These are phyloP conservation scores for Hydrotaea diabolus DNA, from an alignment of 2,888 invertebrate species.

Conservation along the genomic window DNA sequence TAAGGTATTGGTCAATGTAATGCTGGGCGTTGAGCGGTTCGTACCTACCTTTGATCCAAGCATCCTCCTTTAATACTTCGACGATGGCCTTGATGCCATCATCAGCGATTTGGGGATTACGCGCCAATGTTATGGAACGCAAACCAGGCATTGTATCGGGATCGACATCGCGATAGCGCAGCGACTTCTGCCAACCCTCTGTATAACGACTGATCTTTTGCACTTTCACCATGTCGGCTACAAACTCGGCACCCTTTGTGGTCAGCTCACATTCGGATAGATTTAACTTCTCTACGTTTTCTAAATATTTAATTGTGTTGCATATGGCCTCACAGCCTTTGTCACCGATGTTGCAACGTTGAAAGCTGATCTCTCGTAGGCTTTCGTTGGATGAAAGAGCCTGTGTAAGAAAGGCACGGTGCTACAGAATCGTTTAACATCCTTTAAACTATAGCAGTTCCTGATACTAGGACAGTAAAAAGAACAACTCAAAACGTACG, in stretches of 20 bases:
- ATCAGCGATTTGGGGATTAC: slow-evolving; percentile 86
- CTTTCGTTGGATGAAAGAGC: slow-evolving; percentile 84
- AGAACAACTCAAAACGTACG: too few relatives aligned
- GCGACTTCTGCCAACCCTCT: slow-evolving; percentile 90
- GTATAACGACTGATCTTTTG: slow-evolving; percentile 88
- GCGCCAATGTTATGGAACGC: slow-evolving; percentile 86
- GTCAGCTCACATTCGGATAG: slow-evolving; percentile 86
- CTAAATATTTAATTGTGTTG: slow-evolving; percentile 85
- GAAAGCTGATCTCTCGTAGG: slow-evolving; percentile 86
- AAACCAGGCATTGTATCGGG: slow-evolving; percentile 88
- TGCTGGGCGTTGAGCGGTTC: too few relatives aligned
- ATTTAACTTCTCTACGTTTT: slow-evolving; percentile 86
- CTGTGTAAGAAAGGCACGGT: slow-evolving; percentile 73
- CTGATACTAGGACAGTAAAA: too few relatives aligned
- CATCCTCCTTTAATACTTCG: slow-evolving; percentile 87
- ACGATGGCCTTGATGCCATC: slow-evolving; percentile 84
- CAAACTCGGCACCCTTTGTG: slow-evolving; percentile 83
- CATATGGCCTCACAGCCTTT: slow-evolving; percentile 87
- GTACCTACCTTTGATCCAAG: slow-evolving; percentile 87
- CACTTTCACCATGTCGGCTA: slow-evolving; percentile 86
- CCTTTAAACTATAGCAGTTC: too few relatives aligned
- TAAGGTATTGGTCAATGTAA: background rate
- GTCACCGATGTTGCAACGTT: slow-evolving; percentile 87
- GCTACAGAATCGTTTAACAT: too few relatives aligned
- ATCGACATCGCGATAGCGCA: slow-evolving; percentile 89